Evolutionary conservation across 2,797 vertebrate species (phyloP).

Genomic region (Diglossa cyanea): DNA sequence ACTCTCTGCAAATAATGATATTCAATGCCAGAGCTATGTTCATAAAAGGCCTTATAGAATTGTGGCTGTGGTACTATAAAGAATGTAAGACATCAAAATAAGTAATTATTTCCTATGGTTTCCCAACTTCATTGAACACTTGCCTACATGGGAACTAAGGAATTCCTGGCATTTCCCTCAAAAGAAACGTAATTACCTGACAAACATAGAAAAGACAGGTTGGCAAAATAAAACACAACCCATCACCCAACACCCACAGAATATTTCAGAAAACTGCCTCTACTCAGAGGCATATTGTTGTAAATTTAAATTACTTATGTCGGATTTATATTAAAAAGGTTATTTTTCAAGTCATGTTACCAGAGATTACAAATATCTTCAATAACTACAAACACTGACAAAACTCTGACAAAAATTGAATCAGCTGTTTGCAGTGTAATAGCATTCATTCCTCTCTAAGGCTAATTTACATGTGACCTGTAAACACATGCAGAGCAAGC

Average conservation of each 20-base stretch:
- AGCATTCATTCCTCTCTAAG: not conserved
- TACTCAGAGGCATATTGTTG: not conserved
- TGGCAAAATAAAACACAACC: not conserved
- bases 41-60: not conserved
- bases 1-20: not conserved
- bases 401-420: not conserved
- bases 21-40: not conserved
- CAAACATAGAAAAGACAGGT: not conserved
- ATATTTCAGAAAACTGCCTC: not conserved
- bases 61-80: not conserved
- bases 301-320: not conserved
- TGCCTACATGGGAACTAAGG: rapidly evolving
- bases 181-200: not conserved
- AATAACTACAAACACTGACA: not conserved
- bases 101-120: not conserved
- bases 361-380: not conserved
- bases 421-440: not conserved
- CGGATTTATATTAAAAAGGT: not conserved
- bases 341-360: not conserved
- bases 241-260: not conserved
- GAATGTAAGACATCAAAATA: not conserved
- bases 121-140: not conserved
- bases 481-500: not conserved
- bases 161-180: not conserved
- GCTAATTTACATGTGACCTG: not conserved